Evolutionary conservation across 2,113 vertebrate species (phyloP).

Genomic region (Coryphaenoides rupestris): DNA sequence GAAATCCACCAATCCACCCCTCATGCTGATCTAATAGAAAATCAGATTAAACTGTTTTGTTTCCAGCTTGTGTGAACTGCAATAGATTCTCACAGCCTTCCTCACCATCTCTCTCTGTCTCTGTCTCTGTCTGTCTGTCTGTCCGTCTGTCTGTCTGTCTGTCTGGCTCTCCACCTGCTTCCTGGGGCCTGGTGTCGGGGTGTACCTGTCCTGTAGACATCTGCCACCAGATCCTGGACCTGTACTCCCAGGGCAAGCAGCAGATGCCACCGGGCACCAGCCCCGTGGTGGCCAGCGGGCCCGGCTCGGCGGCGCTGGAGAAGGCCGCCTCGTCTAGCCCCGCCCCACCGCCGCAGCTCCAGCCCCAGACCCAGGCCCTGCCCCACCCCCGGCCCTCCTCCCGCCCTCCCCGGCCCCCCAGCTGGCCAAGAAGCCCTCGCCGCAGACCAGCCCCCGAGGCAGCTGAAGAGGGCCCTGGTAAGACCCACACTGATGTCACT

Average conservation of each 20-base stretch:
- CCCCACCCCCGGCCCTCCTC: constrained; percentile 59
- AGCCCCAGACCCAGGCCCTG: constrained; percentile 39
- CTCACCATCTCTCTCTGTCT: not conserved
- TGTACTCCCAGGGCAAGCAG: constrained; percentile 97
- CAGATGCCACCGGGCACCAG: constrained; percentile 93
- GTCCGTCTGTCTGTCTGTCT: not conserved
- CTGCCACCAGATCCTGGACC: constrained; percentile 97
- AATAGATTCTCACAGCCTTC: not conserved
- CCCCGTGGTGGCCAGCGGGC: constrained; percentile 60
- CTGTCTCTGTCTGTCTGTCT: not conserved
- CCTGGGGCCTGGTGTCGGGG: no score
- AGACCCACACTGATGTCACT: no score
- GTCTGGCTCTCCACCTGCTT: not conserved
- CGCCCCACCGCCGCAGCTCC: constrained; percentile 78
- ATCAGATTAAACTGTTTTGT: no score
- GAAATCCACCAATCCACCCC: no score
- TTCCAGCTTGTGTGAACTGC: no score
- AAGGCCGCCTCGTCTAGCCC: constrained; percentile 44
- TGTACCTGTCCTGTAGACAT: constrained; percentile 75
- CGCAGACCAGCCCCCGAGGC: constrained; percentile 90
- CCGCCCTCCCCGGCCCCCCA: constrained; percentile 69
- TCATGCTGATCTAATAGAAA: no score
- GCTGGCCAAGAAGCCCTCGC: constrained; percentile 86
- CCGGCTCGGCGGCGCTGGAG: not conserved
- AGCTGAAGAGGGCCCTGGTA: constrained; percentile 82